A percentile compares a stretch with the other conserved stretches of the same genome.
phyloP scores from a whole-genome alignment of 2,888 invertebrate genomes.

The Scrobipalpa atriplicella region DNA sequence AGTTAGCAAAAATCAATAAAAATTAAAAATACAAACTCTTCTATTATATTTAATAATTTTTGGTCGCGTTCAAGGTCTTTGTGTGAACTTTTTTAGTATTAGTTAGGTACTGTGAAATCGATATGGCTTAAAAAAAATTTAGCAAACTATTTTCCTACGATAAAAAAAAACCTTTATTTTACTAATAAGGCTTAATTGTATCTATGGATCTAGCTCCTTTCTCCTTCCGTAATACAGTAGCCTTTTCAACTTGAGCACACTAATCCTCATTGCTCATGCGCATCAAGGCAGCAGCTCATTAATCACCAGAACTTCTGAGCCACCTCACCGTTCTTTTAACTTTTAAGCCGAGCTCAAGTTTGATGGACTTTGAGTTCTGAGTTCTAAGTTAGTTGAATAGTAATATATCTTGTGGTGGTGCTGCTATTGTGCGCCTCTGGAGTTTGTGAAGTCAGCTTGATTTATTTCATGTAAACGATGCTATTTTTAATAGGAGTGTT shows the following conservation, averaged over 20 bases:
- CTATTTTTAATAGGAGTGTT: not conserved
- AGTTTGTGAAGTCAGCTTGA: not conserved
- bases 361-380: slow-evolving; percentile 71
- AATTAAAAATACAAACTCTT: too few species aligned
- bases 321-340: slow-evolving; percentile 79
- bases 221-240: not conserved
- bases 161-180: too few species aligned
- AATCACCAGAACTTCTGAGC: slow-evolving; percentile 73
- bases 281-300: slow-evolving; percentile 70
- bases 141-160: too few species aligned
- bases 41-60: too few species aligned
- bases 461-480: not conserved
- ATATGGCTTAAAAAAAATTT: too few species aligned
- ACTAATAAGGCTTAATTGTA: too few species aligned
- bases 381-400: slow-evolving; percentile 81
- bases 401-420: slow-evolving; percentile 72
- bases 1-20: too few species aligned
- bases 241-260: slow-evolving; percentile 16
- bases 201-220: not conserved
- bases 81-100: too few species aligned
- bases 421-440: slow-evolving; percentile 42
- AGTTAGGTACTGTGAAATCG: too few species aligned
- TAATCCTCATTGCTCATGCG: slow-evolving; percentile 72
- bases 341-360: slow-evolving; percentile 80
- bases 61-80: too few species aligned